Conservation (phyloP, 2,888 invertebrate genomes). For the Drosophila ezoana region DNA sequence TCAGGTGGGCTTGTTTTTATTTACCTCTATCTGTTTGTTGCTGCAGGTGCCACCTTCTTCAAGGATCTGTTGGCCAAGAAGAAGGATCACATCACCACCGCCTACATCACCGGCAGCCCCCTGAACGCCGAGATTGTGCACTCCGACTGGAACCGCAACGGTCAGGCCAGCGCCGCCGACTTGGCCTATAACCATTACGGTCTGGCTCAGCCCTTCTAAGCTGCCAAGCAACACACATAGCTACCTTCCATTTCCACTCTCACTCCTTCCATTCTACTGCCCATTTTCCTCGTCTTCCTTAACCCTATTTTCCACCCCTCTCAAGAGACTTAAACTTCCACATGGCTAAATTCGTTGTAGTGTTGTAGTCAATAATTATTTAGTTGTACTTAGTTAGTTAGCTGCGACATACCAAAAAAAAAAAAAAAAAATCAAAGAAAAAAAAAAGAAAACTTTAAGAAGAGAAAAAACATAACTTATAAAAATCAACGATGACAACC, state of each 20-base stretch:
- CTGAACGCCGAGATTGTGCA: constrained; percentile 85
- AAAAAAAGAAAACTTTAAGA: constrained; percentile 20
- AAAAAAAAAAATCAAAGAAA: constrained; percentile 29
- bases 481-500: constrained; percentile 29
- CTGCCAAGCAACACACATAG: neutral
- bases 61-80: constrained; percentile 85
- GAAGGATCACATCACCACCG: constrained; percentile 85
- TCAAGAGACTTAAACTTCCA: constrained; percentile 57
- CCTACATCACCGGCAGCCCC: constrained; percentile 85
- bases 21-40: neutral
- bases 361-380: constrained; percentile 78
- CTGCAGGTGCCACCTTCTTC: constrained; percentile 84
- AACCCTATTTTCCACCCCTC: constrained; percentile 13
- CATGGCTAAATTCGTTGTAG: constrained; percentile 75
- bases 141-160: constrained; percentile 85
- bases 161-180: constrained; percentile 84
- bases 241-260: neutral
- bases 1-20: neutral
- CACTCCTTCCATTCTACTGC: constrained; percentile 14
- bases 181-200: constrained; percentile 85
- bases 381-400: constrained; percentile 81
- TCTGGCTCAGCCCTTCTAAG: constrained; percentile 83
- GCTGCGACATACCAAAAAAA: constrained; percentile 81
- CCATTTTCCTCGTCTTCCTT: constrained; percentile 21
- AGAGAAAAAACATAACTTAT: constrained; percentile 6